Conservation (phyloP, 1,140 invertebrate genomes). For the Acromyrmex echinatior region DNA sequence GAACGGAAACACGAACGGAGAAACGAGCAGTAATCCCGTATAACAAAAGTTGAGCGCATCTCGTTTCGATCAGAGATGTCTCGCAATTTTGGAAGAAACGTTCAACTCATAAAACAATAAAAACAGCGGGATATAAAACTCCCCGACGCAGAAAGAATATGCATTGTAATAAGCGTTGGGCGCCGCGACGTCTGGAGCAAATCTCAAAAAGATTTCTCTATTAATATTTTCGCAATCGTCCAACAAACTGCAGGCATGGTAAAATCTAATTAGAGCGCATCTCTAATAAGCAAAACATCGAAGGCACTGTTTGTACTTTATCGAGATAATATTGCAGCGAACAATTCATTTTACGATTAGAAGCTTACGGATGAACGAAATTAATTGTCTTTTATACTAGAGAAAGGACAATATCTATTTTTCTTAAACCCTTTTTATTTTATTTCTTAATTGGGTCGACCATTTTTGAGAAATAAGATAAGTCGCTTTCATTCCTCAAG, state of each 20-base stretch:
- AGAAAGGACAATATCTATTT: background rate
- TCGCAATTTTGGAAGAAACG: constrained; percentile 11
- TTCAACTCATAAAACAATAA: background rate
- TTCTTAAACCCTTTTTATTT: constrained; percentile 10
- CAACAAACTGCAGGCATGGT: background rate
- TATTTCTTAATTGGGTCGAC: constrained; percentile 26
- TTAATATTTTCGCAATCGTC: constrained; percentile 19
- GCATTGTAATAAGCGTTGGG: constrained; percentile 35
- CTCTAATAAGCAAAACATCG: constrained; percentile 35
- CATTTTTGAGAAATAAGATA: constrained; percentile 23
- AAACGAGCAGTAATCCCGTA: background rate
- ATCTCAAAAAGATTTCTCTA: constrained; percentile 19
- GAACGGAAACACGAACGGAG: background rate
- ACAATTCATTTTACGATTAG: constrained; percentile 35
- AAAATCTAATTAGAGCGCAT: constrained; percentile 21
- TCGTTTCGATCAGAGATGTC: constrained; percentile 17
- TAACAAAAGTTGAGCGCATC: background rate
- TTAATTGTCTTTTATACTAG: background rate
- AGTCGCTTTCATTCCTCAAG: constrained; percentile 22
- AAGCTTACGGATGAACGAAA: constrained; percentile 28
- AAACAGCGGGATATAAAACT: constrained; percentile 5
- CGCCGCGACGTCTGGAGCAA: constrained; percentile 4
- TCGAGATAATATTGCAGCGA: background rate
- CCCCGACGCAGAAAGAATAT: background rate
- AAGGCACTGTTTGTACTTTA: background rate